These are phyloP conservation scores for Sceloporus tristichus DNA, from an alignment of 2,113 vertebrate species.

Conservation along the genomic window DNA sequence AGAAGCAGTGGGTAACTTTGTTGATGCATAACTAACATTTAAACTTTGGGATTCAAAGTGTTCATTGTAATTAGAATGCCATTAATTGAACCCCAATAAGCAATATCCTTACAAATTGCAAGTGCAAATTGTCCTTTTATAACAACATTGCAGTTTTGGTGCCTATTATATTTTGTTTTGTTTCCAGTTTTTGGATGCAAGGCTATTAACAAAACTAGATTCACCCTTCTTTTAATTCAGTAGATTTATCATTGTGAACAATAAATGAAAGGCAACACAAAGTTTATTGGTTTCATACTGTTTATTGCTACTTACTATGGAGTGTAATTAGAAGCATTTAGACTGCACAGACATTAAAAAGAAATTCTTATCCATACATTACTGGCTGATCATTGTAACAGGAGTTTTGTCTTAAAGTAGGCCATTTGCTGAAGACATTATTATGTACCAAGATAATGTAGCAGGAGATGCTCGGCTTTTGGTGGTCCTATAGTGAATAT, in stretches of 20 bases:
- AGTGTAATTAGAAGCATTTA: slow-evolving; percentile 18
- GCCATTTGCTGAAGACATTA: background rate
- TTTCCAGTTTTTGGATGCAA: background rate
- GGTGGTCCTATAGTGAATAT: no score
- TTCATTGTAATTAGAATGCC: slow-evolving; percentile 10
- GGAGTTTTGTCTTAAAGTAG: background rate
- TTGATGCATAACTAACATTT: slow-evolving; percentile 16
- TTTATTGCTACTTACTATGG: background rate
- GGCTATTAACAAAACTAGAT: slow-evolving; percentile 11
- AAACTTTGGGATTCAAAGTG: slow-evolving; percentile 14
- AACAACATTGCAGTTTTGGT: slow-evolving; percentile 17
- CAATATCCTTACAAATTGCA: slow-evolving; percentile 20
- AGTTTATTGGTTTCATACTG: slow-evolving; percentile 17
- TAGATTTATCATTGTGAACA: slow-evolving; percentile 18
- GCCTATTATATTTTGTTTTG: slow-evolving; percentile 15
- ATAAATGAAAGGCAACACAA: slow-evolving; percentile 21
- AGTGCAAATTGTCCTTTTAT: slow-evolving; percentile 25
- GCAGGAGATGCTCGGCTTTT: no score
- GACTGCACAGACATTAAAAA: background rate
- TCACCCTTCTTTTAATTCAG: slow-evolving; percentile 1
- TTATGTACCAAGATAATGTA: background rate
- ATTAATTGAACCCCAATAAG: slow-evolving; percentile 1
- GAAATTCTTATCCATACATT: background rate
- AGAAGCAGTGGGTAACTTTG: slow-evolving; percentile 17
- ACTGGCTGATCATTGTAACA: background rate